These are phyloP conservation scores for Rhingia campestris DNA, from an alignment of 2,888 invertebrate genomes.

Conservation along the genomic window DNA sequence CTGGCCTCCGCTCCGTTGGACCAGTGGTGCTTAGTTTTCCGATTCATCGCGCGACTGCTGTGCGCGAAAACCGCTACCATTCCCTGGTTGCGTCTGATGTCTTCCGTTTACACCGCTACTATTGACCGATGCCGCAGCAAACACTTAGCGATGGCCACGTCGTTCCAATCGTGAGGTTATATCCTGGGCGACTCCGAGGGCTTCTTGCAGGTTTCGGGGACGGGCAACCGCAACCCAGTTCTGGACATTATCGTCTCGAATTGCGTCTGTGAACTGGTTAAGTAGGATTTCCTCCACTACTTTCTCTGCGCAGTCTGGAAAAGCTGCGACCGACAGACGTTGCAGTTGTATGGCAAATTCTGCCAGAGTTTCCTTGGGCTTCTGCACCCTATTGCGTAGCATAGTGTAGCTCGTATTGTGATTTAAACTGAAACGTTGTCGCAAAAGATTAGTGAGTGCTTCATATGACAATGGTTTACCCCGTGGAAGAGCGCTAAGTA, in stretches of 20 bases:
- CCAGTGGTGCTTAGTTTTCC: too few relatives aligned
- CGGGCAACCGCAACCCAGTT: not conserved
- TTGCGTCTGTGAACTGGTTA: not conserved
- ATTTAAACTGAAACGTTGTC: too few relatives aligned
- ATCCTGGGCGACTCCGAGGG: not conserved
- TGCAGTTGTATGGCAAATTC: not conserved
- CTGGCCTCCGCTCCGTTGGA: too few relatives aligned
- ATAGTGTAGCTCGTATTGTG: not conserved
- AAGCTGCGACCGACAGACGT: not conserved
- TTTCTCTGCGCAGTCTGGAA: not conserved
- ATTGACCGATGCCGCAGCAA: too few relatives aligned
- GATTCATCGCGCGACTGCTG: too few relatives aligned
- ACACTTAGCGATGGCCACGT: too few relatives aligned
- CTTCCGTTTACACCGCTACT: too few relatives aligned
- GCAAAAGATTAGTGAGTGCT: not conserved
- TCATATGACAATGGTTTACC: not conserved
- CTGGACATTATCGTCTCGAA: not conserved
- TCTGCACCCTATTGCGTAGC: not conserved
- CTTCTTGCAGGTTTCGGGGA: not conserved
- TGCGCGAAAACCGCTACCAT: too few relatives aligned
- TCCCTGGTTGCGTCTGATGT: too few relatives aligned
- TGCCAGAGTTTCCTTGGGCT: not conserved
- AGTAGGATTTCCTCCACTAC: not conserved
- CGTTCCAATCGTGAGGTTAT: not conserved
- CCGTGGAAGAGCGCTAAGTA: not conserved